A percentile compares a stretch with the other conserved stretches of the same genome.
These are phyloP conservation scores for Trachelus troglodyta DNA, from an alignment of 2,888 invertebrate species.

Conservation along the genomic window DNA sequence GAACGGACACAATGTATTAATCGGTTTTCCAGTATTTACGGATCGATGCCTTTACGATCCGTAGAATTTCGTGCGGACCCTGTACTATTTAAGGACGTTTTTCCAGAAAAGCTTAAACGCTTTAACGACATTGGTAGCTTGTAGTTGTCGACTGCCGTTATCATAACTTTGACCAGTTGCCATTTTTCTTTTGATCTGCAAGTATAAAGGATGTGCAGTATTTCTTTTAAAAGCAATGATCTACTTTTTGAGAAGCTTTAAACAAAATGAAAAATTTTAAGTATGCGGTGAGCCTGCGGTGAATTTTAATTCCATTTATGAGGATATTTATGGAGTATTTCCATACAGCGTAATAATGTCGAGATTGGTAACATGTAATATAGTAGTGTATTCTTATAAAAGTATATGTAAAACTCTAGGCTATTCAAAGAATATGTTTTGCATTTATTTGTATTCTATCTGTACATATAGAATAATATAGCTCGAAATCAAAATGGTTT, in stretches of 20 bases:
- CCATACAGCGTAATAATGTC: not conserved
- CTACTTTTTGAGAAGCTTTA: not conserved
- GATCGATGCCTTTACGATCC: constrained; percentile 86
- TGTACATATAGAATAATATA: not conserved
- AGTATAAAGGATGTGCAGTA: not conserved
- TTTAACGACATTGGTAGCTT: constrained; percentile 92
- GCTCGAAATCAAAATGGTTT: not conserved
- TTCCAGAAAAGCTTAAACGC: constrained; percentile 86
- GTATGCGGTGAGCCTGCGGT: not conserved
- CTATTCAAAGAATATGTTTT: not conserved
- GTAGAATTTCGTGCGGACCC: constrained; percentile 97
- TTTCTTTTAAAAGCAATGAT: not conserved
- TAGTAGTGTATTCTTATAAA: not conserved
- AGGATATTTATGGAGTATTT: not conserved
- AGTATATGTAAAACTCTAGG: not conserved
- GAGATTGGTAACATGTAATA: not conserved
- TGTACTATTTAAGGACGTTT: constrained; percentile 87
- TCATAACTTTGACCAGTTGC: not conserved
- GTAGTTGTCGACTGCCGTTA: constrained; percentile 64
- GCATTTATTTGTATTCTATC: not conserved
- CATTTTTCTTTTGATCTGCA: not conserved
- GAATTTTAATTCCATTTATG: not conserved
- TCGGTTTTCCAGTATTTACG: constrained; percentile 78
- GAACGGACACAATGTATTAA: constrained; percentile 93
- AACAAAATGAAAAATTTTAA: not conserved